A percentile compares a stretch with the other conserved stretches of the same genome.
These are phyloP conservation scores for Nemotelus pantherinus DNA, from an alignment of 2,888 invertebrate species.

Conservation along the genomic window DNA sequence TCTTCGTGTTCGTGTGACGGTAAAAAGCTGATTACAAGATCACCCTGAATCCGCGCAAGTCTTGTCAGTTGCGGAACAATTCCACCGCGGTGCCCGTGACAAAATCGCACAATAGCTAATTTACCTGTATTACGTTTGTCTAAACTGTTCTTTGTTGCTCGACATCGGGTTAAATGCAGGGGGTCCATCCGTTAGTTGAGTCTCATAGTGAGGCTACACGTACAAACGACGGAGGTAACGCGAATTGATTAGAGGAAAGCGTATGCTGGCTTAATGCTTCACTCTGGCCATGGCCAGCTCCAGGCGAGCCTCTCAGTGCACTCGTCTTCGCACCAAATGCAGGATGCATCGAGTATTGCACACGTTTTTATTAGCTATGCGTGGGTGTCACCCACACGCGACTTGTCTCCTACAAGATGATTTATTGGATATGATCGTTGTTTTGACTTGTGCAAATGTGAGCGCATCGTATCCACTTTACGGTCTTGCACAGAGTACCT, in stretches of 20 bases:
- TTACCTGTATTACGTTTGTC: slow-evolving; percentile 44
- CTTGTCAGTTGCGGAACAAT: slow-evolving; percentile 6
- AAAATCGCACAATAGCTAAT: slow-evolving; percentile 40
- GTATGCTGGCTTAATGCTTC: not conserved
- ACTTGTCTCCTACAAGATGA: slow-evolving; percentile 40
- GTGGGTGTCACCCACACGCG: slow-evolving; percentile 43
- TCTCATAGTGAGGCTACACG: not conserved
- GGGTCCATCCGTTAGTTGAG: slow-evolving; percentile 18
- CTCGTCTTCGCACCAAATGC: not conserved
- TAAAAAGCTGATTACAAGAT: not conserved
- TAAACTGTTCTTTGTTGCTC: slow-evolving; percentile 42
- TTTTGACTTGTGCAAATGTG: slow-evolving; percentile 11
- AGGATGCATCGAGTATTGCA: slow-evolving; percentile 22
- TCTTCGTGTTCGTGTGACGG: not conserved
- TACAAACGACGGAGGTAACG: slow-evolving; percentile 10
- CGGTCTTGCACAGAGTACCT: not conserved
- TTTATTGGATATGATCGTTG: slow-evolving; percentile 31
- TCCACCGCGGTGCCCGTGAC: slow-evolving; percentile 21
- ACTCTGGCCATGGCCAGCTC: not conserved
- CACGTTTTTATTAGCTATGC: slow-evolving; percentile 7
- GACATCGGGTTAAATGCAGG: slow-evolving; percentile 18
- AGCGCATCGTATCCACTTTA: slow-evolving; percentile 21
- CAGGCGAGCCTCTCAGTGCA: not conserved
- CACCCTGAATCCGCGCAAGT: not conserved
- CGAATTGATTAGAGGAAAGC: slow-evolving; percentile 37